Percentiles rank a stretch among this genome's conserved stretches.
These are phyloP conservation scores for Falco novaeseelandiae DNA, from an alignment of 2,797 vertebrate genomes.

Conservation along the genomic window DNA sequence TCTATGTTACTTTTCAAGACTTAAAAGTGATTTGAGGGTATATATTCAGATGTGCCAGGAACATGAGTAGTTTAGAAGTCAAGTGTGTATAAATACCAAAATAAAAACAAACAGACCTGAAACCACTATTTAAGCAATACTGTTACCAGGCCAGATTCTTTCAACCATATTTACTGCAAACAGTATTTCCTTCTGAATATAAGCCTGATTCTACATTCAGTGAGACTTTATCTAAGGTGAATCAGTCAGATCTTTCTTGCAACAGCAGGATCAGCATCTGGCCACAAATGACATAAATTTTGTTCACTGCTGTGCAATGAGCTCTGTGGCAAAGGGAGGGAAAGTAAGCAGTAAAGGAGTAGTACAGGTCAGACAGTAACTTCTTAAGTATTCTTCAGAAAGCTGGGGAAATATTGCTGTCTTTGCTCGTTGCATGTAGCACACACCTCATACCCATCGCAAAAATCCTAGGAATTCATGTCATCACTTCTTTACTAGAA, in stretches of 20 bases:
- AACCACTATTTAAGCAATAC: not conserved
- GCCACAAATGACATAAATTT: not conserved
- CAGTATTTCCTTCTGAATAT: not conserved
- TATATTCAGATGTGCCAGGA: slow-evolving; percentile 35
- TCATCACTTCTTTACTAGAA: not conserved
- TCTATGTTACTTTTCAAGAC: not conserved
- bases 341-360: not conserved
- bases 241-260: not conserved
- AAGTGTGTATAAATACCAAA: slow-evolving; percentile 22
- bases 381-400: not conserved
- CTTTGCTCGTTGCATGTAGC: not conserved
- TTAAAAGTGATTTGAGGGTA: not conserved
- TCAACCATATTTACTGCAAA: not conserved
- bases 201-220: not conserved
- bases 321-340: not conserved
- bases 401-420: not conserved
- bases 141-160: not conserved
- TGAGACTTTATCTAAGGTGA: not conserved
- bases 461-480: not conserved
- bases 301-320: not conserved
- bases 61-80: slow-evolving; percentile 29
- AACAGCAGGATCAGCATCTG: not conserved
- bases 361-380: not conserved
- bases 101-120: slow-evolving; percentile 42
- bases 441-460: not conserved